Base-by-base conservation (phyloP, 2,797 vertebrate genomes). In the Eulemur coronatus region DNA sequence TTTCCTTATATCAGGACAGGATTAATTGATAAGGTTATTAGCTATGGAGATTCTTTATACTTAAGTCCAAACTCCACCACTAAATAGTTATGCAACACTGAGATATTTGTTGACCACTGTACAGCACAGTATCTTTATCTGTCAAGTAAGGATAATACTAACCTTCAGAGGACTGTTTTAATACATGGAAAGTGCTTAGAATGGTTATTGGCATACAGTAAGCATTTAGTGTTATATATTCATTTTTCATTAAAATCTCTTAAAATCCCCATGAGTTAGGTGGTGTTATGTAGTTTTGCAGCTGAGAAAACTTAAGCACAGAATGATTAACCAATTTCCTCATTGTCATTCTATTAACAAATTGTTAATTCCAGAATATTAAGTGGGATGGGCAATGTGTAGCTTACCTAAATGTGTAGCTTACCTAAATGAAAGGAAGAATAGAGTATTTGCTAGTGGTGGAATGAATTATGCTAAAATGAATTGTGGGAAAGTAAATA, bases 241-340 rank as follows among this genome's bases (percentile, higher is more conserved):
- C 1, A 59, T 28, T 91, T 94, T 65, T 84, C 24, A 48, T 93
- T 90, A 85, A 97, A 79, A 84, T 87, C n/a, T 79, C 30, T 84
- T 41, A 50, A 88, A 88, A 84, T 30, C 1, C 5, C 33, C 11
- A 28, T 17, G 13, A 85, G 12, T 69, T 78, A 28, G 30, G 11
- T 84, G 17, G 11, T 93, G 9, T 7, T 80, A 18, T 22, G 6
- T 35, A 43, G 20, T 87, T 84, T 90, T 87, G 63, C 4, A 81
- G 7, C 26, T 41, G 69, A 61, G 57, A 96, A 48, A 50, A 63
- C 38, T 41, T 33, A 88, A 81, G 50, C 48, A 63, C 28, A 57
- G 9, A 26, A n/a, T 46, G 41, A 2, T 26, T 57, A 33, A 20
- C 4, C 28, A 18, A 52, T 76, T 75, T 89, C 41, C 50, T 75